phyloP scores from a whole-genome alignment of 2,797 vertebrate species.

The Rallus crepitans region DNA sequence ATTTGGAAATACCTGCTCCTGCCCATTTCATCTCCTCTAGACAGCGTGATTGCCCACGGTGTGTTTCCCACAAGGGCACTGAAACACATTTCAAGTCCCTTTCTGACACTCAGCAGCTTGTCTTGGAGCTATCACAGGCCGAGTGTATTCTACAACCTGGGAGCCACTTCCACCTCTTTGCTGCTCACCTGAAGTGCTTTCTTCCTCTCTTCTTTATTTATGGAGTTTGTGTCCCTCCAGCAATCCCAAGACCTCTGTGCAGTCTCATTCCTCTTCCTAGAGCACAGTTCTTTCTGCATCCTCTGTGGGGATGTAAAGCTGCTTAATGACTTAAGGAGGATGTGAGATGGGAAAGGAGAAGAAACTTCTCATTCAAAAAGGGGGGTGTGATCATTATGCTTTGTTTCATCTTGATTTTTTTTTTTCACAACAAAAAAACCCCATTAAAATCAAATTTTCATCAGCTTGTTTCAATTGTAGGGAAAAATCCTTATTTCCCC shows the following conservation, averaged over 20 bases:
- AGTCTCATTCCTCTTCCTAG: not conserved
- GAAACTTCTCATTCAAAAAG: not conserved
- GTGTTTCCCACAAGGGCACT: not conserved
- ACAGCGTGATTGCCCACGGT: not conserved
- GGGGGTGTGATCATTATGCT: rapidly evolving
- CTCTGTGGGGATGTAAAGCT: not conserved
- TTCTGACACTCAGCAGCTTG: not conserved
- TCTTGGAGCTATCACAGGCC: not conserved
- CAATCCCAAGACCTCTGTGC: not conserved
- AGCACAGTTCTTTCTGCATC: no score
- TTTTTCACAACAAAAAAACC: not conserved
- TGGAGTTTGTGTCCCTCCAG: not conserved
- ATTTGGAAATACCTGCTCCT: not conserved
- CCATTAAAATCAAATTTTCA: not conserved
- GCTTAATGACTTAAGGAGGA: not conserved
- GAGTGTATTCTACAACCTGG: not conserved
- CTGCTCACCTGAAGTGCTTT: not conserved
- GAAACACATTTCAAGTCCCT: not conserved
- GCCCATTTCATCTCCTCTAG: not conserved
- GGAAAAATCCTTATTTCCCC: not conserved
- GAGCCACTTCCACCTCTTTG: not conserved
- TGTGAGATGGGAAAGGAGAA: not conserved
- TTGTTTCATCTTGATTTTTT: no score
- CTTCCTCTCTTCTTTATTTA: not conserved
- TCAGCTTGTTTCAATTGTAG: not conserved